Conservation (phyloP, 2,888 invertebrate genomes). For the Nineta flava region DNA sequence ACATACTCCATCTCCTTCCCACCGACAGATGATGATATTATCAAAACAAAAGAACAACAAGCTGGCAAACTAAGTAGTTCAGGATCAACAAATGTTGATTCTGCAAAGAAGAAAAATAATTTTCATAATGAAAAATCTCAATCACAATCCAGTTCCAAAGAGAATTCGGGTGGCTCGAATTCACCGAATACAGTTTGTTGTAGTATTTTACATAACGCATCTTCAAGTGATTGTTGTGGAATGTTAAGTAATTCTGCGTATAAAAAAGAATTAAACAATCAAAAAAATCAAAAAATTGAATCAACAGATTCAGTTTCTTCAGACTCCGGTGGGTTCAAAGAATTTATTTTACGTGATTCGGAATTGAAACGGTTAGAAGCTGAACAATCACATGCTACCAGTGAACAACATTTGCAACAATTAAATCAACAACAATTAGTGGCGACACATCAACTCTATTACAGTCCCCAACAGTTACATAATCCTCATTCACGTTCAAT, state of each 20-base stretch:
- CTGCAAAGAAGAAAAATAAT: background rate
- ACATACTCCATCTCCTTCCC: slow-evolving; percentile 1
- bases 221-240: slow-evolving; percentile 28
- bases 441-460: background rate
- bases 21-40: background rate
- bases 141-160: slow-evolving; percentile 6
- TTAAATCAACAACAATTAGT: background rate
- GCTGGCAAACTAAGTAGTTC: background rate
- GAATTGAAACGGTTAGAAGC: slow-evolving; percentile 6
- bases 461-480: background rate
- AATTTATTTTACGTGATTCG: slow-evolving; percentile 24
- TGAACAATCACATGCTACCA: background rate
- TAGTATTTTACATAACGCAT: slow-evolving; percentile 26
- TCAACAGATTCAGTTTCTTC: slow-evolving; percentile 29
- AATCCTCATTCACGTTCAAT: background rate
- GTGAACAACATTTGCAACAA: background rate
- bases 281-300: slow-evolving; percentile 25
- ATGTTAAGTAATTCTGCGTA: slow-evolving; percentile 22
- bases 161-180: slow-evolving; percentile 17
- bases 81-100: background rate
- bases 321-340: slow-evolving; percentile 30
- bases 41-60: background rate
- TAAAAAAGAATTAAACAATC: slow-evolving; percentile 22
- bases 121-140: background rate
- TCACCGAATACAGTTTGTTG: slow-evolving; percentile 30